Conservation (phyloP, 2,113 vertebrate species). For the Nothoprocta pentlandii region DNA sequence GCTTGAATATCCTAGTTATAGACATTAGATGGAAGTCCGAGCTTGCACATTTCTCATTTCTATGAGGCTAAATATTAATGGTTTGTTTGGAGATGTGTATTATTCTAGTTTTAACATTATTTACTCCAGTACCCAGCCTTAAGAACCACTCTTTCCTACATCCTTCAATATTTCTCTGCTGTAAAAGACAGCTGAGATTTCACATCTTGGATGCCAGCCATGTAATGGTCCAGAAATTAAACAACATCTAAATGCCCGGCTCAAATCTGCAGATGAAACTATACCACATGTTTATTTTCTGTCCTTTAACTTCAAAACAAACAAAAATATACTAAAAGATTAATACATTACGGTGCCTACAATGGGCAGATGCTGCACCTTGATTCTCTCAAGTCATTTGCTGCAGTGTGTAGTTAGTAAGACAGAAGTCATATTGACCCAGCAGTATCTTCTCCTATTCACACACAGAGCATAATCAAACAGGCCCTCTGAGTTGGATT, state of each 20-base stretch:
- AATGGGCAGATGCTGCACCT: not conserved
- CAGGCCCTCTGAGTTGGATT: not conserved
- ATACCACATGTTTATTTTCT: not conserved
- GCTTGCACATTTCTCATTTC: slow-evolving; percentile 56
- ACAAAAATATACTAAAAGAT: not conserved
- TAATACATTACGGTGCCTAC: not conserved
- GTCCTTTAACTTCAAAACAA: not conserved
- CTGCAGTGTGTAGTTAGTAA: not conserved
- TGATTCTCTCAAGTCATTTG: not conserved
- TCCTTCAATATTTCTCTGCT: slow-evolving; percentile 13
- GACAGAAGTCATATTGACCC: not conserved
- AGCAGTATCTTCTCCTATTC: not conserved
- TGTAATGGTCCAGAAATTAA: not conserved
- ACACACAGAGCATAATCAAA: not conserved
- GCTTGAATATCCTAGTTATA: slow-evolving; percentile 70
- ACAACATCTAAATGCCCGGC: not conserved
- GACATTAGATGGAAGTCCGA: slow-evolving; percentile 72
- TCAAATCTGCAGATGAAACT: slow-evolving; percentile 2
- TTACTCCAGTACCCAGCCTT: slow-evolving; percentile 18
- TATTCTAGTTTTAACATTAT: slow-evolving; percentile 12
- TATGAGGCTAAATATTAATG: slow-evolving; percentile 17
- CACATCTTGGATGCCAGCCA: not conserved
- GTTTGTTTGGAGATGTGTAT: slow-evolving; percentile 17
- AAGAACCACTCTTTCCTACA: not conserved
- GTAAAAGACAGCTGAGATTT: slow-evolving; percentile 1